Percentiles rank a stretch among this genome's conserved stretches.
These are phyloP conservation scores for Parnassius smintheus DNA, from an alignment of 2,888 invertebrate genomes.

Conservation along the genomic window DNA sequence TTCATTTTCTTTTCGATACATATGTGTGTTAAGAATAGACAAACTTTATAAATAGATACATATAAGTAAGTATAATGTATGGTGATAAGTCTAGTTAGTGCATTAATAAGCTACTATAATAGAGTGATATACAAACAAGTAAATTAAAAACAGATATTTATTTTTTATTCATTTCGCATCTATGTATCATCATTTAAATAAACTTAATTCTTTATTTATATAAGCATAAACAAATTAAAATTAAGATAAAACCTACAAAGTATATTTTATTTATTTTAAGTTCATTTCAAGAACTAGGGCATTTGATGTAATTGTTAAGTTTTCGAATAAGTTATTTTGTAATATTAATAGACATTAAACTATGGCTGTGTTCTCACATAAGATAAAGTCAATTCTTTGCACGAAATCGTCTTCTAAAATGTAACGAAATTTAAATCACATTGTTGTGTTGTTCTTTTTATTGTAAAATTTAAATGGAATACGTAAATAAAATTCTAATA, in stretches of 20 bases:
- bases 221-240: no score
- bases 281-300: no score
- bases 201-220: no score
- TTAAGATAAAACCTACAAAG: no score
- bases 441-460: slow-evolving; percentile 59
- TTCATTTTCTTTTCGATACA: slow-evolving; percentile 27
- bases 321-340: background rate
- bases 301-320: background rate
- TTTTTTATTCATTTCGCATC: no score
- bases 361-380: slow-evolving; percentile 80
- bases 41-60: slow-evolving; percentile 12
- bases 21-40: slow-evolving; percentile 27
- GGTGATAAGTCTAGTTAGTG: slow-evolving; percentile 11
- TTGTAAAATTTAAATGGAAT: slow-evolving; percentile 70
- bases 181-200: no score
- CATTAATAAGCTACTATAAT: background rate
- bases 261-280: no score
- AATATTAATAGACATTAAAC: slow-evolving; percentile 62
- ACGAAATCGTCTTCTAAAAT: slow-evolving; percentile 69
- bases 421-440: slow-evolving; percentile 66
- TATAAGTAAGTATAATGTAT: slow-evolving; percentile 4
- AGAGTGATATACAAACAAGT: no score
- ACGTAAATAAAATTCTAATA: slow-evolving; percentile 73
- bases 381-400: slow-evolving; percentile 79
- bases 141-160: background rate